phyloP scores from a whole-genome alignment of 1,140 invertebrate genomes.

The Tetragonula clypearis region DNA sequence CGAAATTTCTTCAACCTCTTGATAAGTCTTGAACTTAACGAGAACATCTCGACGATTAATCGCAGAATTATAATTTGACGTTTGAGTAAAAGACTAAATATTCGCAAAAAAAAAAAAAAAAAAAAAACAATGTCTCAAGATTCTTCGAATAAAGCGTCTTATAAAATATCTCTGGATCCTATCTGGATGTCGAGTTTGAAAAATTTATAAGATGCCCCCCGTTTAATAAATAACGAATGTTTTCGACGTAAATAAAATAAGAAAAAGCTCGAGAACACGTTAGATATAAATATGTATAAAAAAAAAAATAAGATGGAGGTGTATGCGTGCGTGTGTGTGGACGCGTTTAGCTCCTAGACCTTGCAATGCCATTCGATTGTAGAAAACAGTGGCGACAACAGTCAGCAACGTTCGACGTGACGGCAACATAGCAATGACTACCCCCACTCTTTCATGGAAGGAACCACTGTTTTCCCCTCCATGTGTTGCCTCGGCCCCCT shows the following conservation, averaged over 20 bases:
- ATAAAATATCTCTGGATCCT: not conserved
- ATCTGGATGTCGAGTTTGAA: not conserved
- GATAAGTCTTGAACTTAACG: not conserved
- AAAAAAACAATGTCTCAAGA: not conserved
- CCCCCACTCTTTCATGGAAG: constrained; percentile 31
- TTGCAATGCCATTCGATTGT: constrained; percentile 84
- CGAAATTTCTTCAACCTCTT: not conserved
- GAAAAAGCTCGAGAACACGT: not conserved
- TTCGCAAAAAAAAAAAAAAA: too few species aligned
- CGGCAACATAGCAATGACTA: constrained; percentile 68
- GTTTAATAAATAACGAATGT: not conserved
- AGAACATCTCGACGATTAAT: not conserved
- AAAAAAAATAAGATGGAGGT: constrained; percentile 18
- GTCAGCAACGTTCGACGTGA: constrained; percentile 69
- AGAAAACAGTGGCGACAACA: constrained; percentile 74
- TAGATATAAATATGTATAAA: not conserved
- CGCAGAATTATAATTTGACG: not conserved
- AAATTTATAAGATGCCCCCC: not conserved
- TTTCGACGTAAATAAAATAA: not conserved
- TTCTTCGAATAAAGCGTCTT: not conserved
- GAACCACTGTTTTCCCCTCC: constrained; percentile 47
- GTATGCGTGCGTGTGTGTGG: too few species aligned
- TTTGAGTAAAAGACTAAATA: not conserved
- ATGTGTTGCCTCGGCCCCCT: constrained; percentile 31
- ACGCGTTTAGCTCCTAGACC: constrained; percentile 79